Percentiles rank a stretch among this genome's conserved stretches.
These are phyloP conservation scores for Macaria liturata DNA, from an alignment of 2,888 invertebrate species.

Conservation along the genomic window DNA sequence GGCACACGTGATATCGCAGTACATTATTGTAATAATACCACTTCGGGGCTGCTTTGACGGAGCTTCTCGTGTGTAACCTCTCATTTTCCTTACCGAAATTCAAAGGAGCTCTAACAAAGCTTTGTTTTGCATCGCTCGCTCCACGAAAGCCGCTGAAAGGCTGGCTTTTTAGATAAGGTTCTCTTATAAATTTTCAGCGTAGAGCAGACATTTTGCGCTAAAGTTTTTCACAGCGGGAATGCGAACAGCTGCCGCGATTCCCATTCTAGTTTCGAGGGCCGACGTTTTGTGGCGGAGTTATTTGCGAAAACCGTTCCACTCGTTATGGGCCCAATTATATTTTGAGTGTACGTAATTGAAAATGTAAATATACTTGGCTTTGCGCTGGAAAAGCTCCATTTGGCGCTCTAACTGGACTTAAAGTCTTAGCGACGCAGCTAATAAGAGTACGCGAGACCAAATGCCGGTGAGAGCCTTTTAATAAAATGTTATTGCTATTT, in stretches of 20 bases:
- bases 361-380: slow-evolving; percentile 42
- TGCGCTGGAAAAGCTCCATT: slow-evolving; percentile 28
- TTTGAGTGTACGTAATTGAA: slow-evolving; percentile 48
- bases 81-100: slow-evolving; percentile 82
- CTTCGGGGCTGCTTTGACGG: slow-evolving; percentile 74
- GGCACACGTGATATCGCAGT: slow-evolving; percentile 69
- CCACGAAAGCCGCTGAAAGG: slow-evolving; percentile 73
- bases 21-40: slow-evolving; percentile 80
- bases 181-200: slow-evolving; percentile 76
- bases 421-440: slow-evolving; percentile 44
- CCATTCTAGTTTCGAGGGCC: slow-evolving; percentile 65
- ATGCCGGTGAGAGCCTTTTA: slow-evolving; percentile 13
- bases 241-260: slow-evolving; percentile 67
- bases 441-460: slow-evolving; percentile 20
- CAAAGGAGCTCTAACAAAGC: slow-evolving; percentile 80
- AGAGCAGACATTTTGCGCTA: slow-evolving; percentile 64
- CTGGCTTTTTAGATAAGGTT: slow-evolving; percentile 80
- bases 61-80: slow-evolving; percentile 73
- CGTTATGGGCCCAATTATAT: slow-evolving; percentile 56
- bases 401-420: slow-evolving; percentile 33
- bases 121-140: slow-evolving; percentile 80
- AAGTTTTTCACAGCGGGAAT: slow-evolving; percentile 74
- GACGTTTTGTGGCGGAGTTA: slow-evolving; percentile 56
- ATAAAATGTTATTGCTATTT: slow-evolving; percentile 10
- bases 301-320: slow-evolving; percentile 57